Conservation (phyloP, 2,888 invertebrate genomes). For the Harmothoe impar region DNA sequence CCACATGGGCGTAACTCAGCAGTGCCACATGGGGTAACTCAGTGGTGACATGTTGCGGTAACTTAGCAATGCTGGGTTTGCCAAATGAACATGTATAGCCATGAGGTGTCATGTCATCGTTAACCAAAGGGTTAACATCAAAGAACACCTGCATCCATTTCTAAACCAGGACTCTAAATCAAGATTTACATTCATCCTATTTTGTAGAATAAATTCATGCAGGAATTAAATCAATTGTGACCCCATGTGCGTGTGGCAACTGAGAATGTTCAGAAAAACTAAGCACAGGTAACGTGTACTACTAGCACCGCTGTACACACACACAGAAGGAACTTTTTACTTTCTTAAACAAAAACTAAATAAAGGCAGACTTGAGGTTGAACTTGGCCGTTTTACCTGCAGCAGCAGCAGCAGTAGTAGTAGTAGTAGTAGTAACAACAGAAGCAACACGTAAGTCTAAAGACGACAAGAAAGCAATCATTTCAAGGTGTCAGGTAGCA, state of each 20-base stretch:
- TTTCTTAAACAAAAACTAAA: neutral
- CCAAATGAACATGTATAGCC: too few relatives aligned
- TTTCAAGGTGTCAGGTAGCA: slow-evolving; percentile 5
- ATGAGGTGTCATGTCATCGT: too few relatives aligned
- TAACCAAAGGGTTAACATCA: too few relatives aligned
- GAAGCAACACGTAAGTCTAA: neutral
- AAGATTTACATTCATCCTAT: too few relatives aligned
- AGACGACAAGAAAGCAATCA: slow-evolving; percentile 28
- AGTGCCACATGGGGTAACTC: too few relatives aligned
- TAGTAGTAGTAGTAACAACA: neutral
- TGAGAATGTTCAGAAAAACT: neutral
- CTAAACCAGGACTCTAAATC: too few relatives aligned
- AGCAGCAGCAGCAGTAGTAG: neutral
- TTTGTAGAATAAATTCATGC: neutral
- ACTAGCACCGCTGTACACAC: neutral
- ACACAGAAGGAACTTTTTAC: neutral
- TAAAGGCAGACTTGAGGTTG: neutral
- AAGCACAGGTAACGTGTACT: neutral
- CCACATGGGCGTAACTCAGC: too few relatives aligned
- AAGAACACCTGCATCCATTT: too few relatives aligned
- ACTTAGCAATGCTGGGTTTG: too few relatives aligned
- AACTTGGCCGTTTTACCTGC: slow-evolving; percentile 9
- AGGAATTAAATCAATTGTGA: neutral
- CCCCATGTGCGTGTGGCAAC: neutral
- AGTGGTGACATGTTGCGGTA: too few relatives aligned